phyloP scores from a whole-genome alignment of 2,113 vertebrate genomes.

The Acanthochromis polyacanthus region DNA sequence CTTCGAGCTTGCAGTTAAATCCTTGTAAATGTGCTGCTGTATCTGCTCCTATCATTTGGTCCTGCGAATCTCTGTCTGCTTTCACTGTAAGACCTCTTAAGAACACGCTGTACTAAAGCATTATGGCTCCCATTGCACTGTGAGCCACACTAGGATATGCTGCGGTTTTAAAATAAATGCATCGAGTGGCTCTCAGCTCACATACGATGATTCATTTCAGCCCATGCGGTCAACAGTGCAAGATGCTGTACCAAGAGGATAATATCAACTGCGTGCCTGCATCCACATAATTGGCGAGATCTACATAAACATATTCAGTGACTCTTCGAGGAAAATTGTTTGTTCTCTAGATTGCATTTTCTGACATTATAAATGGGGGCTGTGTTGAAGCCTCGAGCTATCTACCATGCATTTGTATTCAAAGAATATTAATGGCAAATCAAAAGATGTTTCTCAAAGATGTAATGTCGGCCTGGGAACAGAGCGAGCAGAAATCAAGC shows the following conservation, averaged over 20 bases:
- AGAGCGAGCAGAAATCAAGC: constrained; percentile 14
- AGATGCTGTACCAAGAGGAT: neutral
- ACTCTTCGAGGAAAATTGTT: constrained; percentile 19
- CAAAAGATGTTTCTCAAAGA: constrained; percentile 7
- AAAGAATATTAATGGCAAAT: no score
- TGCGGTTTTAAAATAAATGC: constrained; percentile 12
- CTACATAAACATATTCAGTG: constrained; percentile 29
- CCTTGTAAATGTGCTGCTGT: neutral
- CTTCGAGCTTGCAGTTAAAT: neutral
- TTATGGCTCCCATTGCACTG: neutral
- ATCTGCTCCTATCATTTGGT: constrained; percentile 8
- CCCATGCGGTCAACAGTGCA: neutral
- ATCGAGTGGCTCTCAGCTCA: constrained; percentile 11
- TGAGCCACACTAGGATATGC: constrained; percentile 5
- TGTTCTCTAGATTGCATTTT: constrained; percentile 21
- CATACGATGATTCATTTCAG: constrained; percentile 22
- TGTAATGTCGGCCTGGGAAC: constrained; percentile 1
- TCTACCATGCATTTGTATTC: constrained; percentile 1
- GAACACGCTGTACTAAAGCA: neutral
- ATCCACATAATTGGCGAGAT: constrained; percentile 38
- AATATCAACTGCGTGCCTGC: constrained; percentile 22
- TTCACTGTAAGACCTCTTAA: constrained; percentile 2
- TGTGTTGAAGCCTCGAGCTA: constrained; percentile 13
- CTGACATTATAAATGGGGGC: constrained; percentile 6
- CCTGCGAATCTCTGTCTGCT: constrained; percentile 8